These are phyloP conservation scores for Heliconius ethilla DNA, from an alignment of 2,888 invertebrate species.

Conservation along the genomic window DNA sequence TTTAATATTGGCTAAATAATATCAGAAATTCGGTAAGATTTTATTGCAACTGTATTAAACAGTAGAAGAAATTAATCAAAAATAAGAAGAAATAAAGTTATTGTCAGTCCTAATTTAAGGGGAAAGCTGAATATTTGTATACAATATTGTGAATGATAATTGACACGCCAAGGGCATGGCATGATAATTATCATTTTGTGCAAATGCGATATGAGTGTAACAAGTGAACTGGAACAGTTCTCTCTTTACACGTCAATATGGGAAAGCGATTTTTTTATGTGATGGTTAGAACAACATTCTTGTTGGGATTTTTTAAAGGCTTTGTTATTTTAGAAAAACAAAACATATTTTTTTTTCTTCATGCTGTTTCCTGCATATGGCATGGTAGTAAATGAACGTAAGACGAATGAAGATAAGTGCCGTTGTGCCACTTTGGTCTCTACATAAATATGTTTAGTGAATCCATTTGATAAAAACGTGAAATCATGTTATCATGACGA, in stretches of 20 bases:
- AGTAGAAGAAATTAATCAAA: not conserved
- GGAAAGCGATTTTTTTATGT: slow-evolving; percentile 48
- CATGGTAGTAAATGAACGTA: no score
- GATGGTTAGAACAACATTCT: slow-evolving; percentile 70
- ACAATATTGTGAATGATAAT: slow-evolving; percentile 66
- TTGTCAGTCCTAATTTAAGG: slow-evolving; percentile 61
- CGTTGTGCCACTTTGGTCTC: not conserved
- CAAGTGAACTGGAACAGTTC: slow-evolving; percentile 70
- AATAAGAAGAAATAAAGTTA: not conserved
- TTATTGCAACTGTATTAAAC: not conserved
- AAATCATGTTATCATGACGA: no score
- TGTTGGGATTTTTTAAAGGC: no score
- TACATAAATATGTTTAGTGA: no score
- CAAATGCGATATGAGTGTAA: slow-evolving; percentile 58
- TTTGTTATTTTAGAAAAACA: not conserved
- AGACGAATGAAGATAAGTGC: not conserved
- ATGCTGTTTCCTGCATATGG: not conserved
- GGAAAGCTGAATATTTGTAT: slow-evolving; percentile 81
- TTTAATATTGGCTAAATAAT: not conserved
- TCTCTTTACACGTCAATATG: slow-evolving; percentile 61
- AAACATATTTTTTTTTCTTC: not conserved
- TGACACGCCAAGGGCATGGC: slow-evolving; percentile 65
- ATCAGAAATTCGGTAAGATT: not conserved
- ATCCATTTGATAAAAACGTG: not conserved
- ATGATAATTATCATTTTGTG: slow-evolving; percentile 55